A percentile compares a stretch with the other conserved stretches of the same genome.
These are phyloP conservation scores for Amitus sp. DNA, from an alignment of 2,888 invertebrate species.

Conservation along the genomic window DNA sequence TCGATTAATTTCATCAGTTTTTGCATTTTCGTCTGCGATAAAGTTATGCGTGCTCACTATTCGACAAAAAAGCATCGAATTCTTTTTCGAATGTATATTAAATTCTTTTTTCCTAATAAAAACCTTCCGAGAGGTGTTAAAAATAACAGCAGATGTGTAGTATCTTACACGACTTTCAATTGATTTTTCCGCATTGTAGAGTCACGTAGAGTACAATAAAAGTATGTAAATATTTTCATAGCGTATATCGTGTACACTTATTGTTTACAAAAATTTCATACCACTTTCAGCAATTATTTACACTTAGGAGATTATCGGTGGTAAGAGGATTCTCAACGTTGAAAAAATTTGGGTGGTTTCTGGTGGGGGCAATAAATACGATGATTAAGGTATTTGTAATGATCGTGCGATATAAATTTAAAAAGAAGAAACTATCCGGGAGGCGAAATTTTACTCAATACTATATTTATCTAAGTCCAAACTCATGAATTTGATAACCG, in stretches of 20 bases:
- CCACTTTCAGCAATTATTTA: constrained; percentile 11
- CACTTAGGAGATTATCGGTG: constrained; percentile 16
- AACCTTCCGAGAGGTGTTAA: neutral
- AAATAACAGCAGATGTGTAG: constrained; percentile 6
- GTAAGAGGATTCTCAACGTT: constrained; percentile 8
- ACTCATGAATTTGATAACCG: no score
- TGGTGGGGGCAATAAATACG: constrained; percentile 8
- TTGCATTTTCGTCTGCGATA: neutral
- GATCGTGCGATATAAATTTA: neutral
- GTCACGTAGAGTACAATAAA: constrained; percentile 14
- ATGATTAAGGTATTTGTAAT: constrained; percentile 2
- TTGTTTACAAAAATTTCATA: constrained; percentile 12
- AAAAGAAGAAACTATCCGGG: no score
- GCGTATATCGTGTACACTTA: constrained; percentile 10
- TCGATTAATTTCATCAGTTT: neutral
- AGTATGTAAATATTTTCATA: constrained; percentile 14
- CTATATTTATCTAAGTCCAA: no score
- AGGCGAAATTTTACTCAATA: no score
- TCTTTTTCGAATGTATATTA: no score
- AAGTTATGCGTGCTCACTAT: constrained; percentile 1
- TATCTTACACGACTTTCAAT: constrained; percentile 11
- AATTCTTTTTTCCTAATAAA: constrained; percentile 1
- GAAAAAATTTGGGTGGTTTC: constrained; percentile 1
- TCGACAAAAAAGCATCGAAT: neutral
- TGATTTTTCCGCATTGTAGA: constrained; percentile 11